A percentile compares a stretch with the other conserved stretches of the same genome.
These are phyloP conservation scores for Paguma larvata DNA, from an alignment of 2,797 vertebrate genomes.

Conservation along the genomic window DNA sequence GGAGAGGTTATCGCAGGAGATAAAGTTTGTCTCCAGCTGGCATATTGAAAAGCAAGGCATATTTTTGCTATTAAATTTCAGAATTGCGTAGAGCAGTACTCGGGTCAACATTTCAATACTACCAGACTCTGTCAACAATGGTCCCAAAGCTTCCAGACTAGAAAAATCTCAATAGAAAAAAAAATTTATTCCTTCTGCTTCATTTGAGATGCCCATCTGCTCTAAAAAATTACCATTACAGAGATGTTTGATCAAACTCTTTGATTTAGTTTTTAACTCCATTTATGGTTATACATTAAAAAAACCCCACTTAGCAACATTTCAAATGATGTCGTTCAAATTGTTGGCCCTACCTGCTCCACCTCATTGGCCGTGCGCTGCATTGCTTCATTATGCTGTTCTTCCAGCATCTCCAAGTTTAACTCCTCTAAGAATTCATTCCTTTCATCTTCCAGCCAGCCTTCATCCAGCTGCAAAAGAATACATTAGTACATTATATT, in stretches of 20 bases:
- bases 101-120: background rate
- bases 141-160: background rate
- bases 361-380: slow-evolving; percentile 90
- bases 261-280: slow-evolving; percentile 70
- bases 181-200: background rate
- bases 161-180: background rate
- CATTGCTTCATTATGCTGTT: slow-evolving; percentile 94
- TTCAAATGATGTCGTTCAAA: slow-evolving; percentile 48
- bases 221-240: slow-evolving; percentile 28
- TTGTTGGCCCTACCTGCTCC: slow-evolving; percentile 91
- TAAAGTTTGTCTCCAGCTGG: background rate
- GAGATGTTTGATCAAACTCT: slow-evolving; percentile 70
- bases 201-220: slow-evolving; percentile 53
- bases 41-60: background rate
- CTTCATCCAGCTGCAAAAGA: slow-evolving; percentile 95
- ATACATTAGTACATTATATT: slow-evolving; percentile 88
- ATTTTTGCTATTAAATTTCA: slow-evolving; percentile 27
- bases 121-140: background rate
- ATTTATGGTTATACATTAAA: slow-evolving; percentile 58
- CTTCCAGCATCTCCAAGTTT: slow-evolving; percentile 97
- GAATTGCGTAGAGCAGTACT: background rate
- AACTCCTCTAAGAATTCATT: slow-evolving; percentile 98
- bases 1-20: background rate
- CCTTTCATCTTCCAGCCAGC: slow-evolving; percentile 98
- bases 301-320: slow-evolving; percentile 61